phyloP scores from a whole-genome alignment of 1,140 invertebrate species.

The Macrobrachium nipponense region DNA sequence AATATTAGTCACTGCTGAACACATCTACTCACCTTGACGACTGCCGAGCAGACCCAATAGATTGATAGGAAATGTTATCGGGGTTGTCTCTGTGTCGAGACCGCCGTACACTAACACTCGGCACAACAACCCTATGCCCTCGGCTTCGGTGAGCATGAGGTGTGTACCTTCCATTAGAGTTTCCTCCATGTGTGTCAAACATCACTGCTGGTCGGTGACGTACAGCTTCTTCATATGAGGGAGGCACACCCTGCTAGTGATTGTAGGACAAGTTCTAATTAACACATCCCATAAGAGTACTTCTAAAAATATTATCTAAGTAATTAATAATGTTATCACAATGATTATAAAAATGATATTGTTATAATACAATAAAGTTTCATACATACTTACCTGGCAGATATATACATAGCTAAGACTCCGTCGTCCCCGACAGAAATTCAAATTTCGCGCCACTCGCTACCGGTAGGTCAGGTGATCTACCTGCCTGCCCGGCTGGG shows the following conservation, averaged over 20 bases:
- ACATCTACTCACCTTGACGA: conserved; percentile 49
- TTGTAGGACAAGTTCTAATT: no score
- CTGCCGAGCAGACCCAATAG: conserved; percentile 60
- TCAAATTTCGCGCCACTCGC: no score
- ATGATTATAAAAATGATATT: no score
- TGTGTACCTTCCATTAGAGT: conserved; percentile 14
- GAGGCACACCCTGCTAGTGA: conserved; percentile 66
- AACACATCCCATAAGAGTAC: no score
- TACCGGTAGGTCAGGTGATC: no score
- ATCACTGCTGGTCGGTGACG: conserved; percentile 64
- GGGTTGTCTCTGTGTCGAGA: conserved; percentile 58
- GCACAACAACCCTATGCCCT: conserved; percentile 64
- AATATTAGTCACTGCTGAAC: background rate
- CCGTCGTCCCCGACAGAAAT: no score
- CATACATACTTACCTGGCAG: no score
- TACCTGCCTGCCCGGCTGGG: no score
- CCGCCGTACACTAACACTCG: conserved; percentile 28
- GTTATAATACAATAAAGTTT: no score
- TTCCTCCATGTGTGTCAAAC: conserved; percentile 27
- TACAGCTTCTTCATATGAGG: conserved; percentile 69
- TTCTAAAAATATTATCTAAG: no score
- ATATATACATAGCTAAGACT: no score
- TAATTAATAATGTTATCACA: no score
- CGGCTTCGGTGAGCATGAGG: conserved; percentile 66
- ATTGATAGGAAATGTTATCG: conserved; percentile 63